Evolutionary conservation across 2,113 vertebrate genomes (phyloP), one percentile per base, ranked within the genome.

Genomic region (Datnioides undecimradiatus): DNA sequence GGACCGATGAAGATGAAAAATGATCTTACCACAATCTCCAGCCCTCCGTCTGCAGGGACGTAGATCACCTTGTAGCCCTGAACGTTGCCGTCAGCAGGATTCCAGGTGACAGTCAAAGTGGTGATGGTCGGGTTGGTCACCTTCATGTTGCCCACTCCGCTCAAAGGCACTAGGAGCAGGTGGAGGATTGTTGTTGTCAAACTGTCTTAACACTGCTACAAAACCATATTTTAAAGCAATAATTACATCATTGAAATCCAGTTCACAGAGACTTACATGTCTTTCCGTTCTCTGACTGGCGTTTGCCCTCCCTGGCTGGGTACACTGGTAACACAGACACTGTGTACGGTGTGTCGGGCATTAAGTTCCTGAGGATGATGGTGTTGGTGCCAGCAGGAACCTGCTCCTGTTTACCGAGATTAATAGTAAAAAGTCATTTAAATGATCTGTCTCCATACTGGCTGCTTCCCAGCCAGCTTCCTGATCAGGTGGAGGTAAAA

Each of bases 51-150:
- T 1, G 86, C 82, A 2, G 97, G 97, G 5, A 83, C 31, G 34
- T 99, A 98, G 86, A 96, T 92, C 4, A 99, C 93, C 77, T 97
- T 98, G 92, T 99, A 99, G 21, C 97, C 97, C 8, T 98, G 97
- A 29, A 98, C 97, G 75, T 94, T 97, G 9, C 98, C 97, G 38
- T 97, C 98, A 0, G 98, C 97, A 0, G 97, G 95, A 64, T 97
- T 95, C 98, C 98, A 99, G 73, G 91, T 93, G 6, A 98, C 92
- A 0, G 93, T 98, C 63, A 99, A 88, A 0, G 96, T 95, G 82
- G 97, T 99, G 80, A 98, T 96, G 66, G 97, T 97, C 4, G 97
- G 96, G 67, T 97, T 95, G 65, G 95, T 96, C 36, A 99, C 96
- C 73, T 88, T 88, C 51, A 99, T 93, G 74, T 95, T 96, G 77